These are phyloP conservation scores for Ophioninae sp. DNA, from an alignment of 2,888 invertebrate species.

Conservation along the genomic window DNA sequence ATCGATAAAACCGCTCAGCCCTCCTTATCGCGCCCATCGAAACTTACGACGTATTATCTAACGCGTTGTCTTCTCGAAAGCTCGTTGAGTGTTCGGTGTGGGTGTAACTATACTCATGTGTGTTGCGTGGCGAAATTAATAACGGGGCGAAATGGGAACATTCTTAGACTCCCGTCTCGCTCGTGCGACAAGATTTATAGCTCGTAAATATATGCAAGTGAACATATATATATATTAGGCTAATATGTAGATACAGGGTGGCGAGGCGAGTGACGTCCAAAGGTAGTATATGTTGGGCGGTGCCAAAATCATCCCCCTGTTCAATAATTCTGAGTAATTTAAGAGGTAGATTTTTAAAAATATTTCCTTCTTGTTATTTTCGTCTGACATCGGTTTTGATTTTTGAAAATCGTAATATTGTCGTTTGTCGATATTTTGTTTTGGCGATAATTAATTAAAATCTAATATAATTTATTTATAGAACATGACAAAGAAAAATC, in stretches of 20 bases:
- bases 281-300: too few species aligned
- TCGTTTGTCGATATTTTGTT: too few species aligned
- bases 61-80: constrained; percentile 16
- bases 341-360: too few species aligned
- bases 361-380: too few species aligned
- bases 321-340: too few species aligned
- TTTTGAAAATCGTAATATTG: too few species aligned
- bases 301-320: too few species aligned
- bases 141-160: constrained; percentile 68
- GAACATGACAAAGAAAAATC: too few species aligned
- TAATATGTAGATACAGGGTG: not conserved
- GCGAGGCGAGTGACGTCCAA: too few species aligned
- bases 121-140: constrained; percentile 25
- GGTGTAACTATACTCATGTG: not conserved
- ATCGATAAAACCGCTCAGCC: not conserved
- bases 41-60: constrained; percentile 23
- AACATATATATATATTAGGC: not conserved
- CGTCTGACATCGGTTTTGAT: too few species aligned
- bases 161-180: constrained; percentile 70
- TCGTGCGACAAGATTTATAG: constrained; percentile 66
- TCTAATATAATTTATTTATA: too few species aligned
- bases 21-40: not conserved
- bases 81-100: constrained; percentile 3
- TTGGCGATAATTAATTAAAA: too few species aligned
- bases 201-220: constrained; percentile 47